Evolutionary conservation across 2,113 vertebrate species (phyloP).

Genomic region (Coturnix japonica): DNA sequence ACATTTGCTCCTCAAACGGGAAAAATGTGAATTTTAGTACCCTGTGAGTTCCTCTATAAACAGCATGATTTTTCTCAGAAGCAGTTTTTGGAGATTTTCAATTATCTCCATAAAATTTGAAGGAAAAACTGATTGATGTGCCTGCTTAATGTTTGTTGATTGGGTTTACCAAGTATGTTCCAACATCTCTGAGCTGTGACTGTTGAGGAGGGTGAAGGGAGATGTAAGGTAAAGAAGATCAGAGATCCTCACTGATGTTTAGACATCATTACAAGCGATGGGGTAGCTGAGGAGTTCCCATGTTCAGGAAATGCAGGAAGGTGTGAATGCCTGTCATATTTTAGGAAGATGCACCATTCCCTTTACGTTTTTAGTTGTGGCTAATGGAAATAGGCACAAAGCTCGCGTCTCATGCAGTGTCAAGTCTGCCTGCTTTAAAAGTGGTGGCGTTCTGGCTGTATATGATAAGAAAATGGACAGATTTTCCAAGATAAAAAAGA

Average conservation of each 20-base stretch:
- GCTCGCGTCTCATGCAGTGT: not conserved
- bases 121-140: not conserved
- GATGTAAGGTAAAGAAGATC: not conserved
- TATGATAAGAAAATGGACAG: not conserved
- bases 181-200: not conserved
- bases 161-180: not conserved
- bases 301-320: not conserved
- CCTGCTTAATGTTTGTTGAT: not conserved
- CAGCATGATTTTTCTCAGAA: not conserved
- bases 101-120: not conserved
- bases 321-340: constrained; percentile 14
- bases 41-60: not conserved
- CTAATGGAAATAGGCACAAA: not conserved
- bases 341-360: not conserved
- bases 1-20: not conserved
- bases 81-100: not conserved
- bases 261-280: not conserved
- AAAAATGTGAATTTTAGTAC: not conserved
- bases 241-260: not conserved
- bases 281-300: too few species aligned
- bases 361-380: not conserved
- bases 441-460: not conserved
- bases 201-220: not conserved
- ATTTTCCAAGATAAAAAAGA: not conserved
- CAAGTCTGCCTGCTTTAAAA: not conserved